Conservation (phyloP, 2,888 invertebrate species). For the Tuta absoluta region DNA sequence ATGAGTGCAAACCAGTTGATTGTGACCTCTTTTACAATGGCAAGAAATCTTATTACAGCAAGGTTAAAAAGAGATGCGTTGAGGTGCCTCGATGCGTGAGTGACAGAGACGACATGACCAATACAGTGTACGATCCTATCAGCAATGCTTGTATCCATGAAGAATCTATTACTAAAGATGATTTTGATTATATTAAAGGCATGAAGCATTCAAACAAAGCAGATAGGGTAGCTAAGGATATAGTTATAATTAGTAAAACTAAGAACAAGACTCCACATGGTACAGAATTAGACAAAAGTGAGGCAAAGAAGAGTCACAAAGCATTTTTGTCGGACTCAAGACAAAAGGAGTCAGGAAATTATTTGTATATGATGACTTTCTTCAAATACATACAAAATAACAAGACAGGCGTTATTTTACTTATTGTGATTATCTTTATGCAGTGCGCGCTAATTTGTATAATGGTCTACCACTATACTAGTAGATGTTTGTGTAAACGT, state of each 20-base stretch:
- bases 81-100: constrained; percentile 48
- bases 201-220: constrained; percentile 34
- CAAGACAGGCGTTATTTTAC: constrained; percentile 35
- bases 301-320: neutral
- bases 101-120: constrained; percentile 41
- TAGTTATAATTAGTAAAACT: constrained; percentile 50
- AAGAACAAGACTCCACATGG: neutral
- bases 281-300: neutral
- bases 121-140: constrained; percentile 51
- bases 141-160: constrained; percentile 53
- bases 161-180: constrained; percentile 46
- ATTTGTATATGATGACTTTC: neutral
- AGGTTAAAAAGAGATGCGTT: constrained; percentile 49
- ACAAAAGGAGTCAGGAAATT: neutral
- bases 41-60: constrained; percentile 50
- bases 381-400: neutral
- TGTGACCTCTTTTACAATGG: constrained; percentile 67
- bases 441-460: constrained; percentile 61
- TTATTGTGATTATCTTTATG: constrained; percentile 46
- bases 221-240: constrained; percentile 48
- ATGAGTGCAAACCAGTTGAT: constrained; percentile 62
- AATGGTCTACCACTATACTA: constrained; percentile 53
- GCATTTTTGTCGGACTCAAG: neutral
- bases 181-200: constrained; percentile 54
- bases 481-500: constrained; percentile 45